A percentile compares a stretch with the other conserved stretches of the same genome.
Evolutionary conservation across 2,888 invertebrate genomes (phyloP).

Genomic region (Aleiodes alternator): DNA sequence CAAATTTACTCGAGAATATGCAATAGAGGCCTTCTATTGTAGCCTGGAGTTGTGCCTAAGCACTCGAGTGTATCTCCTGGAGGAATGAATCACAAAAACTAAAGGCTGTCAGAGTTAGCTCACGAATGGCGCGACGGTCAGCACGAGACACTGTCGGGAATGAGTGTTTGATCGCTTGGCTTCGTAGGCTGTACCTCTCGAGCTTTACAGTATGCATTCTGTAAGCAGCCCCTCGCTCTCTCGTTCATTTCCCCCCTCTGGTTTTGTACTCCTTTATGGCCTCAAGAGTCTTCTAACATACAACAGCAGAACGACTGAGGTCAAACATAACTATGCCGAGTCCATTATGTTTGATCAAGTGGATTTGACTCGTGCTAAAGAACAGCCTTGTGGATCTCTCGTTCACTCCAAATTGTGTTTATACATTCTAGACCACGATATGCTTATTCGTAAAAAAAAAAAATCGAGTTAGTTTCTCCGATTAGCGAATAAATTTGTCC

Average conservation of each 20-base stretch:
- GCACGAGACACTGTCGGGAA: slow-evolving; percentile 49
- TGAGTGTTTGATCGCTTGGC: slow-evolving; percentile 47
- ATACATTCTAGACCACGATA: not conserved
- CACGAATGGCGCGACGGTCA: slow-evolving; percentile 46
- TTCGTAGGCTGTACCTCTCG: slow-evolving; percentile 41
- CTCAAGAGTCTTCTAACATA: slow-evolving; percentile 44
- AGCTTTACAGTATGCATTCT: slow-evolving; percentile 44
- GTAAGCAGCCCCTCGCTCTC: slow-evolving; percentile 47
- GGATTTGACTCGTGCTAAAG: slow-evolving; percentile 28
- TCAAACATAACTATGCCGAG: slow-evolving; percentile 37
- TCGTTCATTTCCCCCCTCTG: slow-evolving; percentile 44
- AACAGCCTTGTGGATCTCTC: slow-evolving; percentile 1
- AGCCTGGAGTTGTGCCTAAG: slow-evolving; percentile 43
- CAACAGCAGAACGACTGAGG: slow-evolving; percentile 30
- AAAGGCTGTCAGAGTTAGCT: slow-evolving; percentile 38
- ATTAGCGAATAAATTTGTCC: no score
- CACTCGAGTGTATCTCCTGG: slow-evolving; percentile 53
- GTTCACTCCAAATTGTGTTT: slow-evolving; percentile 26
- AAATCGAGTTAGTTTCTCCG: no score
- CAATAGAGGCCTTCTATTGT: slow-evolving; percentile 43
- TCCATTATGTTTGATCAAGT: slow-evolving; percentile 44
- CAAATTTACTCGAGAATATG: slow-evolving; percentile 14
- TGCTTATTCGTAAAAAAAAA: not conserved
- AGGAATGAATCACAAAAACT: slow-evolving; percentile 53
- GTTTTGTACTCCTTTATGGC: not conserved